Conservation (phyloP, 2,888 invertebrate genomes). For the Crematogaster levior region DNA sequence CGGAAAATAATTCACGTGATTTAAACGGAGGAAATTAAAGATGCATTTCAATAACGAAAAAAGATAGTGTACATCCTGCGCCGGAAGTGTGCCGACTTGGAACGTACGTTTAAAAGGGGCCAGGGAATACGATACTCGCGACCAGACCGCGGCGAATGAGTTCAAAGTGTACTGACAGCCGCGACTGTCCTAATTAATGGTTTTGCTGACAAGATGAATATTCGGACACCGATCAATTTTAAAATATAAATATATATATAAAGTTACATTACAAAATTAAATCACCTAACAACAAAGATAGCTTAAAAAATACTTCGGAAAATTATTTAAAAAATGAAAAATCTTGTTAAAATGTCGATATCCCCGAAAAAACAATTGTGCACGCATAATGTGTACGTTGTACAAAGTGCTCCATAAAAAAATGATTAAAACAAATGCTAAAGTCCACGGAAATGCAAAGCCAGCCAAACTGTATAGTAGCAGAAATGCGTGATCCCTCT, state of each 20-base stretch:
- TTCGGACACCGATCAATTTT: too few species aligned
- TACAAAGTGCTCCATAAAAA: background rate
- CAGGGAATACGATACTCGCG: slow-evolving; percentile 57
- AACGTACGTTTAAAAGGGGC: slow-evolving; percentile 68
- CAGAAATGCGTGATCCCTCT: slow-evolving; percentile 18
- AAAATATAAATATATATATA: background rate
- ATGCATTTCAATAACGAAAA: slow-evolving; percentile 56
- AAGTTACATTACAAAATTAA: background rate
- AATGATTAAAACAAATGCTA: background rate
- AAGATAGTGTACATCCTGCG: slow-evolving; percentile 51
- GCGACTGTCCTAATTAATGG: slow-evolving; percentile 23
- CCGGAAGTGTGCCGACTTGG: slow-evolving; percentile 76
- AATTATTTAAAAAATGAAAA: background rate
- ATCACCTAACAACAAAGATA: background rate
- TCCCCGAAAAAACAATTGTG: background rate
- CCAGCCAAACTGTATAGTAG: background rate
- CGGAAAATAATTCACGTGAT: slow-evolving; percentile 24
- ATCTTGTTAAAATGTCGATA: background rate
- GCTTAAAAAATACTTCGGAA: background rate
- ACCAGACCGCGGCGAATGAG: background rate
- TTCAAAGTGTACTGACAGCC: slow-evolving; percentile 17
- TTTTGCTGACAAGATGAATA: background rate
- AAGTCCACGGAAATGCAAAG: background rate
- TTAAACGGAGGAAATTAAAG: slow-evolving; percentile 53
- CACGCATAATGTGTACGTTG: background rate